Percentiles rank a stretch among this genome's conserved stretches.
Evolutionary conservation across 2,797 vertebrate genomes (phyloP).

Genomic region (Odontamblyopus lacepedii): DNA sequence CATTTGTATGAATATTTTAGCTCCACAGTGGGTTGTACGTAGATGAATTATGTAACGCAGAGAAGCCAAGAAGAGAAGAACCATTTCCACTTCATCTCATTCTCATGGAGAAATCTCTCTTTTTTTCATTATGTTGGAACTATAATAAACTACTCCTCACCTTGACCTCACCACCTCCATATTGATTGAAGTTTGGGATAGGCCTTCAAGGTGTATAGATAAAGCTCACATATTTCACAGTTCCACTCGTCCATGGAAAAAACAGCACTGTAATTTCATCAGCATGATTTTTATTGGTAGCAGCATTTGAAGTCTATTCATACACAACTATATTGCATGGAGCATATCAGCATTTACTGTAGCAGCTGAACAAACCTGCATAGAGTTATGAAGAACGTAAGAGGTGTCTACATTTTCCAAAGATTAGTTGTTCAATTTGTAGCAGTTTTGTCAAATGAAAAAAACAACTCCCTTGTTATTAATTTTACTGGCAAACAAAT

Average conservation of each 20-base stretch:
- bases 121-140: slow-evolving; percentile 21
- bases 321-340: background rate
- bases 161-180: slow-evolving; percentile 27
- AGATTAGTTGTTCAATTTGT: background rate
- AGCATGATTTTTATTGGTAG: slow-evolving; percentile 43
- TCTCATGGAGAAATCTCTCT: slow-evolving; percentile 19
- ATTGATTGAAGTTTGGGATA: slow-evolving; percentile 19
- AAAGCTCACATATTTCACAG: slow-evolving; percentile 1
- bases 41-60: slow-evolving; percentile 68
- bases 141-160: slow-evolving; percentile 23
- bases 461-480: background rate
- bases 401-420: background rate
- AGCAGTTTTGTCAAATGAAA: background rate
- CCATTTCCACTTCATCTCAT: slow-evolving; percentile 59
- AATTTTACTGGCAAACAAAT: background rate
- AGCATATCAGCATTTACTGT: background rate
- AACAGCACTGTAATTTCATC: slow-evolving; percentile 16
- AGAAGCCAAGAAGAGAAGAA: slow-evolving; percentile 35
- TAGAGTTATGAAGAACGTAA: background rate
- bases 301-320: slow-evolving; percentile 1
- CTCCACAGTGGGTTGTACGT: slow-evolving; percentile 43
- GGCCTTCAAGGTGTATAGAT: background rate
- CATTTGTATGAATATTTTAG: slow-evolving; percentile 72
- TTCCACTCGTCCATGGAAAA: slow-evolving; percentile 11
- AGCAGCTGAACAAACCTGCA: background rate